Evolutionary conservation across 1,140 invertebrate genomes (phyloP), one percentile per base, ranked within the genome.

Genomic region (Megathymus violae): DNA sequence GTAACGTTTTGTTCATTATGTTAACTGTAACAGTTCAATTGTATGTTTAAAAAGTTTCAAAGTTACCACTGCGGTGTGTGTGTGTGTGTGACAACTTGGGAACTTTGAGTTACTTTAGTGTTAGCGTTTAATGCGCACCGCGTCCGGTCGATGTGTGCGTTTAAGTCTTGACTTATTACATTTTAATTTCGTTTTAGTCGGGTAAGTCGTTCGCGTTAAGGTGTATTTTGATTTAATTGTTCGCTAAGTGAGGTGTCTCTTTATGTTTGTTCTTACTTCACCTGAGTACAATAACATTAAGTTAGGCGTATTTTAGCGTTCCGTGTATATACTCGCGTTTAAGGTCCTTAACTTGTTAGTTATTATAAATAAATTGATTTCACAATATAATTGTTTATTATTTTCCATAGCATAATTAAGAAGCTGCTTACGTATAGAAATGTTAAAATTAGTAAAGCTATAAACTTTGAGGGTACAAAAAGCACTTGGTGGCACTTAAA

Each of bases 331-430:
- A 88, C 62, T 74, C 70, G 66, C 67, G 70, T 78, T 70, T 85
- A 82, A 83, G 81, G 68, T 70, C 52, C 66, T 48, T 85, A 74
- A 75, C 66, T 76, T 70, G 70, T 78, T 83, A 83, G 80, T 74
- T 73, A 78, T 71, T 78, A 69, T 73, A 76, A 85, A 71, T 74
- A 76, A 79, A 80, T 74, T 81, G 76, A 82, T 80, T 85, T 84
- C 74, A 70, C 69, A 76, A 68, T 69, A 59, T 38, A 63, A 25
- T 31, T 66, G 78, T 75, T 74, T 62, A 69, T 75, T 78, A 22
- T 22, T 22, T 22, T 5, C 2, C 19, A n/a, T n/a, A n/a, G n/a
- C n/a, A n/a, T n/a, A n/a, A n/a, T n/a, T n/a, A n/a, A 22, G 19
- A 22, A 22, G 2, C 5, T 22, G 19, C 19, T 22, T 22, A 22